Conservation (phyloP, 2,888 invertebrate species). For the Pedicia rivosa region DNA sequence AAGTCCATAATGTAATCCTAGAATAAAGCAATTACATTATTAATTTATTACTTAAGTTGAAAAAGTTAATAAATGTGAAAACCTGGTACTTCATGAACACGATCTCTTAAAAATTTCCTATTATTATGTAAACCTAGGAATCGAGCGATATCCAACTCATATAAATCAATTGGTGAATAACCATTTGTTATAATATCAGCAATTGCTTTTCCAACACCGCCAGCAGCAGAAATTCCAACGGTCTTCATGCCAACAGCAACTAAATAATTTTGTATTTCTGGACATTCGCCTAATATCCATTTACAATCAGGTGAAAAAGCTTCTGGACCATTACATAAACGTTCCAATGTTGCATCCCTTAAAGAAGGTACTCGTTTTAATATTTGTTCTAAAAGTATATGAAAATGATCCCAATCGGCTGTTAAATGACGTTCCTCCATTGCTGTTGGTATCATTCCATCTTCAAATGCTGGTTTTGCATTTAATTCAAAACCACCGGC, state of each 20-base stretch:
- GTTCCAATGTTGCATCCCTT: slow-evolving; percentile 55
- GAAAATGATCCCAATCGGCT: slow-evolving; percentile 96
- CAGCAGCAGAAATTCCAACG: slow-evolving; percentile 86
- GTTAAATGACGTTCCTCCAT: slow-evolving; percentile 50
- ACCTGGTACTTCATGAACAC: slow-evolving; percentile 87
- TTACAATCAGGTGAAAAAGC: slow-evolving; percentile 94
- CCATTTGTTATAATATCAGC: slow-evolving; percentile 78
- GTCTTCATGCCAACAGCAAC: slow-evolving; percentile 95
- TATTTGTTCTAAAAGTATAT: slow-evolving; percentile 70
- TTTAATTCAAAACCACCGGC: slow-evolving; percentile 85
- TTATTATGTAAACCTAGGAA: slow-evolving; percentile 92
- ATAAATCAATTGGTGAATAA: slow-evolving; percentile 66
- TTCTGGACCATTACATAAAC: slow-evolving; percentile 78
- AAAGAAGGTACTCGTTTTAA: slow-evolving; percentile 70
- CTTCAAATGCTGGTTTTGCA: slow-evolving; percentile 81
- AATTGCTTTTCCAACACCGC: slow-evolving; percentile 83
- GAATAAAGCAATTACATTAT: neutral
- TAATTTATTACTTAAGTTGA: neutral
- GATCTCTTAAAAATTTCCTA: slow-evolving; percentile 74
- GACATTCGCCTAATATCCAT: slow-evolving; percentile 87
- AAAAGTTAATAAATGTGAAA: slow-evolving; percentile 13
- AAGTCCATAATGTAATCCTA: slow-evolving; percentile 59
- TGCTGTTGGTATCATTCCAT: slow-evolving; percentile 48
- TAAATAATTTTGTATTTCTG: slow-evolving; percentile 80
- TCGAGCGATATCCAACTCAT: slow-evolving; percentile 76